A percentile compares a stretch with the other conserved stretches of the same genome.
phyloP scores from a whole-genome alignment of 2,113 vertebrate genomes.

The Coturnix japonica region DNA sequence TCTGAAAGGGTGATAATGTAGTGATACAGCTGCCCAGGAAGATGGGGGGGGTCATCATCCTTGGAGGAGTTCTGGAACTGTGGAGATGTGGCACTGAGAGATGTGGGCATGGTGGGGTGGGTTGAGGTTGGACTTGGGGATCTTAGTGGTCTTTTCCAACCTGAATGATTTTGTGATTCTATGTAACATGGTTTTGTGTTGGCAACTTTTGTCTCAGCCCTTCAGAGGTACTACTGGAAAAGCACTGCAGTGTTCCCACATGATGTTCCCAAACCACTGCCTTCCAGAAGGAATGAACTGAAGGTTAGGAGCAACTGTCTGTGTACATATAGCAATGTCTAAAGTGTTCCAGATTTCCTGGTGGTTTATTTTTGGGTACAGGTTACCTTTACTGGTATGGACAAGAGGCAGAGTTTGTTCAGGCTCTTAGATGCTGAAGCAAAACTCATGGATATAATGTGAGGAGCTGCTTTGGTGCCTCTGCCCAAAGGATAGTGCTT shows the following conservation, averaged over 20 bases:
- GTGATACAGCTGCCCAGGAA: no score
- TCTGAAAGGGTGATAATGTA: no score
- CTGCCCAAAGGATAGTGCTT: slow-evolving; percentile 30
- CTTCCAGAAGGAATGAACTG: not conserved
- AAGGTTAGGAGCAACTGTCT: not conserved
- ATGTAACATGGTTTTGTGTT: not conserved
- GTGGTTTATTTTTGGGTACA: not conserved
- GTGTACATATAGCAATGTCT: rapidly evolving
- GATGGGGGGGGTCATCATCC: no score
- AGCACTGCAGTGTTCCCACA: not conserved
- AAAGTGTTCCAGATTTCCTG: not conserved
- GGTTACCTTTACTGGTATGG: not conserved
- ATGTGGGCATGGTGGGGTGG: no score
- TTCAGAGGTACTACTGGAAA: not conserved
- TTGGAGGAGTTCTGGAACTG: no score
- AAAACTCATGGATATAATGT: slow-evolving; percentile 25
- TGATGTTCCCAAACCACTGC: not conserved
- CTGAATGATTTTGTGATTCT: no score
- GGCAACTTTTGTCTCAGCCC: not conserved
- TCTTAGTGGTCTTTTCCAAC: no score
- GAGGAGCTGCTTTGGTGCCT: slow-evolving; percentile 2
- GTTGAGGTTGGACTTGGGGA: no score
- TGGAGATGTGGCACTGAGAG: no score
- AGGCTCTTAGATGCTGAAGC: not conserved
- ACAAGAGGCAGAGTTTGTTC: not conserved